These are phyloP conservation scores for Pavo muticus DNA, from an alignment of 2,113 vertebrate genomes.

Conservation along the genomic window DNA sequence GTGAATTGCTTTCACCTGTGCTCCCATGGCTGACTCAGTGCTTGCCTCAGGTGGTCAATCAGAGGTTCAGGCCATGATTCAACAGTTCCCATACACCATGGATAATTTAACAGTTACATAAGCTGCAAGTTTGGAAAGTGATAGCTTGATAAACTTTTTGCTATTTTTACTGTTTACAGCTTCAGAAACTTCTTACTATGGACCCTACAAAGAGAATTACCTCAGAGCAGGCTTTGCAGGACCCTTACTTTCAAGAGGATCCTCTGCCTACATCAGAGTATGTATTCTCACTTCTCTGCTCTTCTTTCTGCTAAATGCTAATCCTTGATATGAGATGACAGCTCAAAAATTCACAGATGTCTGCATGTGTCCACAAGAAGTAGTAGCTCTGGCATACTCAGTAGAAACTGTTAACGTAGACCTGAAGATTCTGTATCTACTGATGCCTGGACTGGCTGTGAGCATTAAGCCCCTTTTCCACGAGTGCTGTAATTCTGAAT, in stretches of 20 bases:
- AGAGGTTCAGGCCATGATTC: too few relatives aligned
- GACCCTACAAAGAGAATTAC: constrained; percentile 98
- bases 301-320: not conserved
- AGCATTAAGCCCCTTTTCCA: not conserved
- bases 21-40: too few relatives aligned
- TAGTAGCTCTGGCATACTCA: not conserved
- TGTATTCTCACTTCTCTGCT: constrained; percentile 1
- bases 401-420: not conserved
- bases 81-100: too few relatives aligned
- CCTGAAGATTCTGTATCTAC: not conserved
- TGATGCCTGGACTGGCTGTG: not conserved
- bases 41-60: too few relatives aligned
- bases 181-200: constrained; percentile 98
- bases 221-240: constrained; percentile 96
- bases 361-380: not conserved
- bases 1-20: too few relatives aligned
- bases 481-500: not conserved
- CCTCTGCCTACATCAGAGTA: constrained; percentile 97
- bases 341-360: not conserved
- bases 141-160: constrained; percentile 27
- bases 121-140: constrained; percentile 24
- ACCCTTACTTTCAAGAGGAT: constrained; percentile 97
- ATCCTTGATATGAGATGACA: not conserved
- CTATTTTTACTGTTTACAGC: constrained; percentile 78
- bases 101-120: not conserved